These are phyloP conservation scores for Leptopilina syphax DNA, from an alignment of 2,888 invertebrate genomes.

Conservation along the genomic window DNA sequence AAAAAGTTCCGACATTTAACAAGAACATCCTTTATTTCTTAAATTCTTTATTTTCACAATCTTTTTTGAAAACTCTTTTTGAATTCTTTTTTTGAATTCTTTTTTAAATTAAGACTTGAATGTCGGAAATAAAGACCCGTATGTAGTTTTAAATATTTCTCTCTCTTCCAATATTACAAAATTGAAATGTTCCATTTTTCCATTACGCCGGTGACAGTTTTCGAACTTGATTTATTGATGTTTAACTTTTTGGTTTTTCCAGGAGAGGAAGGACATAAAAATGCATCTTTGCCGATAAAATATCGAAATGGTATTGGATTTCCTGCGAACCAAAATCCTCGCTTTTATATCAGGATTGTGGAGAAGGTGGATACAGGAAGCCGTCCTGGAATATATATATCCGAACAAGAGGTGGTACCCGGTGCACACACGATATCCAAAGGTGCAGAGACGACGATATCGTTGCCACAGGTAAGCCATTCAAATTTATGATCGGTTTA, in stretches of 20 bases:
- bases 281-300: constrained; percentile 3
- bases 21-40: background rate
- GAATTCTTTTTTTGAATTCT: no score
- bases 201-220: background rate
- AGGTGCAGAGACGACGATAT: constrained; percentile 35
- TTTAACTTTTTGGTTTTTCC: background rate
- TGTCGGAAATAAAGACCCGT: no score
- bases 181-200: background rate
- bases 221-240: background rate
- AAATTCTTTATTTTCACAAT: no score
- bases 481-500: constrained; percentile 69
- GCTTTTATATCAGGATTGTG: constrained; percentile 29
- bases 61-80: no score
- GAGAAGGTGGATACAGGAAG: constrained; percentile 30
- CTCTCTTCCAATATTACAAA: no score
- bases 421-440: constrained; percentile 20
- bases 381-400: constrained; percentile 37
- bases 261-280: background rate
- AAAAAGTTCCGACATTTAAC: constrained; percentile 25
- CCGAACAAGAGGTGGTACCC: constrained; percentile 46
- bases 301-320: constrained; percentile 5
- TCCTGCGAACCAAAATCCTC: constrained; percentile 6
- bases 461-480: constrained; percentile 55
- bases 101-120: no score
- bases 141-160: no score